Base-by-base conservation (phyloP, 2,113 vertebrate species). In the Rhadina sibilatrix region DNA sequence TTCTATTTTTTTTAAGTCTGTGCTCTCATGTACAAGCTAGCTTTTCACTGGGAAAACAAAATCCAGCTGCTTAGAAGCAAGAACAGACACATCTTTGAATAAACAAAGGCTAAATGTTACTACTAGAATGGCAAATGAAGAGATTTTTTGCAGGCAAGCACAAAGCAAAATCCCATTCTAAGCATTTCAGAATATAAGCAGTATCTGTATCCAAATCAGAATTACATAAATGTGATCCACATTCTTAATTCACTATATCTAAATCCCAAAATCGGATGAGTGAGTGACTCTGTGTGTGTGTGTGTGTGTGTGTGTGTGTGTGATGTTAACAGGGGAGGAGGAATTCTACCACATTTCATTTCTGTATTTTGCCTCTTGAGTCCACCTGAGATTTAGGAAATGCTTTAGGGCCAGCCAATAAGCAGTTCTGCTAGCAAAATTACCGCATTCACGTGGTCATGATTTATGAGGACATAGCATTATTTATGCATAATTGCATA, bases 11-110 rank as follows among this genome's bases (percentile, higher is more conserved):
- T 93, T 40, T 22, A 49, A 79, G 50, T 71, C 90, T 87, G 35
- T 89, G 54, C 49, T 93, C 21, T 92, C 89, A 75, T 93, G 69
- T 64, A 90, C 47, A 89, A 56, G 38, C 46, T 75, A 33, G 47
- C 19, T 94, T 53, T 93, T 91, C 84, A 42, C 52, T 63, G 65
- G 35, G n/a, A 92, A 97, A 96, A 94, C 61, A 95, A 94, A 93
- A 92, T 88, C 90, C 83, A 97, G 88, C 82, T 97, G 92, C 86
- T 94, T 89, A 93, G 52, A 79, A 95, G 83, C 86, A 95, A 92
- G 68, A 92, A 89, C 92, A 87, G 90, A 71, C 80, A 87, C 40
- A 74, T 95, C 78, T 89, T 81, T 75, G 96, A 92, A 96, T 72
- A 94, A 95, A 96, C 81, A 90, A 90, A 92, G 91, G 52, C 68